Conservation (phyloP, 2,113 vertebrate species). For the Salminus brasiliensis region DNA sequence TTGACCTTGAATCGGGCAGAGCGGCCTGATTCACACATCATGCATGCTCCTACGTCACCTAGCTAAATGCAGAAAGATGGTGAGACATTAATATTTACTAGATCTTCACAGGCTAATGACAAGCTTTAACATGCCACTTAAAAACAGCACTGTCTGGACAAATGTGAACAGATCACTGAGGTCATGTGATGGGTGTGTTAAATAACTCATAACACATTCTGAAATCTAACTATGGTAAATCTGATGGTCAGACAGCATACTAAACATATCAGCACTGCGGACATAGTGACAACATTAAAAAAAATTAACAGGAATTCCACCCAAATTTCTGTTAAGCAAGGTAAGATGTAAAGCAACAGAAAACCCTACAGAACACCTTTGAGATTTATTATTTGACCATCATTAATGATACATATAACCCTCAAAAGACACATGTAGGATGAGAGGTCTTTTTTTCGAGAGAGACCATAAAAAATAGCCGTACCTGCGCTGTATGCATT, state of each 20-base stretch:
- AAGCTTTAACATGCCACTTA: background rate
- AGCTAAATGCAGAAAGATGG: background rate
- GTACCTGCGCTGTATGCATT: no score
- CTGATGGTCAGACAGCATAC: no score
- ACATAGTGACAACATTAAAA: background rate
- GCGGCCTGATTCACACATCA: background rate
- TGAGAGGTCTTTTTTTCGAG: no score
- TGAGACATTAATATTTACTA: background rate
- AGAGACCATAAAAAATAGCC: no score
- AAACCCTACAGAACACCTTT: no score
- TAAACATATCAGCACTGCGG: no score
- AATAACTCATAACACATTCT: background rate
- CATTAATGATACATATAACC: no score
- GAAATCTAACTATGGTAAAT: no score
- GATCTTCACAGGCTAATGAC: background rate
- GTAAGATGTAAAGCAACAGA: no score
- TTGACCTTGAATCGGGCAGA: background rate
- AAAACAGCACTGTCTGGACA: background rate
- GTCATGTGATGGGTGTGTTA: background rate
- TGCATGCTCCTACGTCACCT: background rate
- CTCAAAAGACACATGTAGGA: no score
- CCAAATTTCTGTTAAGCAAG: no score
- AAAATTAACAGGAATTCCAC: background rate
- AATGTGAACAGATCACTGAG: background rate
- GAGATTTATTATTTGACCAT: no score